Percentiles rank a stretch among this genome's conserved stretches.
Conservation (phyloP, 37 sponge, comb jelly and placozoan genomes). For the Aphrocallistes beatrix region DNA sequence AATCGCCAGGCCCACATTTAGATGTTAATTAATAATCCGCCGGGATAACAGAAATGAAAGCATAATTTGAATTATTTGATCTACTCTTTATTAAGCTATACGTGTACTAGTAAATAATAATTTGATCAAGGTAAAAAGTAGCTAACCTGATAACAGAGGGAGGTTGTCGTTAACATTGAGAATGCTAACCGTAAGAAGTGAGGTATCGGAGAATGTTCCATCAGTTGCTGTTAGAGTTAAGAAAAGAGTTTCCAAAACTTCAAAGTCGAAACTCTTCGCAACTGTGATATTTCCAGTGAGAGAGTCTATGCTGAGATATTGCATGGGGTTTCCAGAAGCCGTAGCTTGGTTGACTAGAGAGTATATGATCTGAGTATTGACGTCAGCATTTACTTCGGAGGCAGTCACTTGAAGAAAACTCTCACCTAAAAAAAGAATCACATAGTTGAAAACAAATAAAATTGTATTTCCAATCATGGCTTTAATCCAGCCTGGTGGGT, state of each 20-base stretch:
- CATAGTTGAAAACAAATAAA: background rate
- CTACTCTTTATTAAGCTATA: too few relatives aligned
- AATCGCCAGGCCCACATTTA: too few relatives aligned
- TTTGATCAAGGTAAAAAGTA: too few relatives aligned
- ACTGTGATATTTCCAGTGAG: background rate
- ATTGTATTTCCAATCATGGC: too few relatives aligned
- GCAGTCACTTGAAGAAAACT: background rate
- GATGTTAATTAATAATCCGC: too few relatives aligned
- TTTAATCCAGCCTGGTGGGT: too few relatives aligned
- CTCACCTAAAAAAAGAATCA: background rate
- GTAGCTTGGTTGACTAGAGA: background rate
- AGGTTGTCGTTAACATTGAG: background rate
- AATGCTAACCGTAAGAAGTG: background rate
- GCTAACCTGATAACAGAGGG: background rate
- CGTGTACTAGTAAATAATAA: too few relatives aligned
- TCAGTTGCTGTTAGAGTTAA: background rate
- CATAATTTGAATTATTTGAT: too few relatives aligned
- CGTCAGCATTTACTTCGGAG: background rate
- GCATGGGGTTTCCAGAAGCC: constrained; percentile 1
- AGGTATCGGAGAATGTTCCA: constrained; percentile 7
- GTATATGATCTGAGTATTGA: background rate
- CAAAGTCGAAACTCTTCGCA: background rate
- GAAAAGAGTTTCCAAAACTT: background rate
- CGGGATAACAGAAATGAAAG: too few relatives aligned
- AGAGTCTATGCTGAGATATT: background rate